phyloP scores from a whole-genome alignment of 1,140 invertebrate species.

The Sesamia nonagrioides region DNA sequence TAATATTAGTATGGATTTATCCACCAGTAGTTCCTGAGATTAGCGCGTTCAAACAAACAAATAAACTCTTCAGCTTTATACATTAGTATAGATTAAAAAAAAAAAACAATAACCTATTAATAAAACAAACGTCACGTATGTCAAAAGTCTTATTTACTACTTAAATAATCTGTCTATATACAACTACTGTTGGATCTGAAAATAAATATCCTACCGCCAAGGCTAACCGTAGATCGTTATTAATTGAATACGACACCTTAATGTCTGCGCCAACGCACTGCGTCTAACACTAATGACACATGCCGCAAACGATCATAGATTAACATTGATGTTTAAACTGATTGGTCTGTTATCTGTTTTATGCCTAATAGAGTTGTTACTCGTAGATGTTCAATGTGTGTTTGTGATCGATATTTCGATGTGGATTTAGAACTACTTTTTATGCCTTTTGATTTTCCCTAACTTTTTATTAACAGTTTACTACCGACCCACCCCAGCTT shows the following conservation, averaged over 20 bases:
- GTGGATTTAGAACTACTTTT: too few species aligned
- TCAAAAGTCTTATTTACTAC: neutral
- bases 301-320: slow-evolving; percentile 37
- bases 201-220: slow-evolving; percentile 26
- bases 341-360: neutral
- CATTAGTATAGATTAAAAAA: too few species aligned
- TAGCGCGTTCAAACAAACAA: too few species aligned
- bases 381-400: slow-evolving; percentile 3
- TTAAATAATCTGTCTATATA: neutral
- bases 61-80: too few species aligned
- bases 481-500: too few species aligned
- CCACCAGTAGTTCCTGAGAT: too few species aligned
- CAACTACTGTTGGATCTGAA: neutral
- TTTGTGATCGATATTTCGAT: too few species aligned
- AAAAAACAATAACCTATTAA: neutral
- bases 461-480: too few species aligned
- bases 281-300: slow-evolving; percentile 47
- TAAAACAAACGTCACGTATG: neutral
- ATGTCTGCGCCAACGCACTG: slow-evolving; percentile 42
- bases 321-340: slow-evolving; percentile 1
- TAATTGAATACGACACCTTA: slow-evolving; percentile 49
- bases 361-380: slow-evolving; percentile 11
- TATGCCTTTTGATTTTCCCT: too few species aligned
- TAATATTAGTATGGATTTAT: too few species aligned
- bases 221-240: slow-evolving; percentile 30